Conservation (phyloP, 2,888 invertebrate genomes). For the Lacanobia oleracea region DNA sequence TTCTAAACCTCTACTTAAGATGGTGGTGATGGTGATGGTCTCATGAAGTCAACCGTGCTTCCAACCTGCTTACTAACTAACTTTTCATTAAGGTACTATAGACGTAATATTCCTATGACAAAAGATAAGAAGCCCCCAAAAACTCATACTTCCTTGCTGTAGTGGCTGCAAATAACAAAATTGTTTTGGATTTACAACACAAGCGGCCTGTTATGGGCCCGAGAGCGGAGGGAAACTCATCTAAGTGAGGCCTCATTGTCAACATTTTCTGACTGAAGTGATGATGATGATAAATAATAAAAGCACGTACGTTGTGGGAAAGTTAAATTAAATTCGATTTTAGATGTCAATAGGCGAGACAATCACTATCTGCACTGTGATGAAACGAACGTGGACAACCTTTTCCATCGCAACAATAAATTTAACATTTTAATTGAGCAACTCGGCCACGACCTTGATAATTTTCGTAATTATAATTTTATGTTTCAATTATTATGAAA, state of each 20-base stretch:
- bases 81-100: background rate
- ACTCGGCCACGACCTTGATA: background rate
- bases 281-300: background rate
- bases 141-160: background rate
- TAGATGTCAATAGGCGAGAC: background rate
- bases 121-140: background rate
- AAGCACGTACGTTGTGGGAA: background rate
- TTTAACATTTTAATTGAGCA: constrained; percentile 1
- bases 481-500: constrained; percentile 54
- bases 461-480: constrained; percentile 13
- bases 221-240: background rate
- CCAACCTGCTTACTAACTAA: too few relatives aligned
- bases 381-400: background rate
- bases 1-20: background rate
- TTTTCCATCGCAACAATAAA: background rate
- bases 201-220: background rate
- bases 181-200: background rate
- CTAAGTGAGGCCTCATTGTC: background rate
- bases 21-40: background rate
- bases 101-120: background rate
- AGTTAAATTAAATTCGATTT: background rate
- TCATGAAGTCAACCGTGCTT: background rate
- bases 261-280: too few relatives aligned
- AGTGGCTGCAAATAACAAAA: background rate
- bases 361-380: background rate